phyloP scores from a whole-genome alignment of 2,797 vertebrate genomes.

The Pseudotriccus pelzelni region DNA sequence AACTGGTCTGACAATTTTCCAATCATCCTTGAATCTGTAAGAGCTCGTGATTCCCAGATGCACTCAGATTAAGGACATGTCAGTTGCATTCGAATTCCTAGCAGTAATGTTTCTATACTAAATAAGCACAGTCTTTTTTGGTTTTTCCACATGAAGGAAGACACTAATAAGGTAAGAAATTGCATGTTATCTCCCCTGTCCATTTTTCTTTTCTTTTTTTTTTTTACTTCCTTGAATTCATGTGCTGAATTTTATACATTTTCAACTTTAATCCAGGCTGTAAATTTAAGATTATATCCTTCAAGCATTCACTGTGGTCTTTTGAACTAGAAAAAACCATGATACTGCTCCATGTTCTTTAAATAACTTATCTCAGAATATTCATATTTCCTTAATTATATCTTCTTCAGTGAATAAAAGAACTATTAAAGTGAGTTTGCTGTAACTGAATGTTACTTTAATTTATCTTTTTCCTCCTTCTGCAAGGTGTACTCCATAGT shows the following conservation, averaged over 20 bases:
- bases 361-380: background rate
- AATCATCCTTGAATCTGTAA: background rate
- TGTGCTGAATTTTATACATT: background rate
- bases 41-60: background rate
- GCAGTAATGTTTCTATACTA: background rate
- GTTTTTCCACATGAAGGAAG: background rate
- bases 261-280: background rate
- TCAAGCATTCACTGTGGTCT: background rate
- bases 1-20: background rate
- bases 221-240: background rate
- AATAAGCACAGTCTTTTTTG: background rate
- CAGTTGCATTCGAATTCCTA: background rate
- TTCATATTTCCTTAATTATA: background rate
- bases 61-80: background rate
- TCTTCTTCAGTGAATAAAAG: background rate
- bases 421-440: background rate
- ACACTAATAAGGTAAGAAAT: background rate
- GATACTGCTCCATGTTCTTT: background rate
- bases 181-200: background rate
- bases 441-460: background rate
- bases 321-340: background rate
- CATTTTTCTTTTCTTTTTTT: background rate
- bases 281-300: background rate
- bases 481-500: background rate
- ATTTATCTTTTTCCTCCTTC: background rate